Conservation (phyloP, 2,888 invertebrate species). For the Cosmia pyralina region DNA sequence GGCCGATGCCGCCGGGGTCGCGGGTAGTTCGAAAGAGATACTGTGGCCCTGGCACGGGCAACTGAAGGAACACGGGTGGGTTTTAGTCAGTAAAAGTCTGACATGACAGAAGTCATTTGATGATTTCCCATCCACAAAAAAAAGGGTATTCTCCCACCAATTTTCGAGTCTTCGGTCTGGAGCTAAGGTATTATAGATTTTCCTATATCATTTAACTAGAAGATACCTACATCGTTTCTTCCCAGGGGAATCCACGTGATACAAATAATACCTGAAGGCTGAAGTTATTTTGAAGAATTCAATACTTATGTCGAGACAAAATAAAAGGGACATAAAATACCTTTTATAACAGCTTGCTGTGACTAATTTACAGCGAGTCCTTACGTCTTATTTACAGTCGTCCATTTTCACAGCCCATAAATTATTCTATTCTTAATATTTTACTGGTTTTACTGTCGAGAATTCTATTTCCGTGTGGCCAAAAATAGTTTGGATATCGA, state of each 20-base stretch:
- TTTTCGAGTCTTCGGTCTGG: background rate
- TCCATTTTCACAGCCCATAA: slow-evolving; percentile 48
- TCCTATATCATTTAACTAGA: background rate
- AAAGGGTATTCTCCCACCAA: background rate
- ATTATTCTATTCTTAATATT: slow-evolving; percentile 56
- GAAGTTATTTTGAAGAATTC: slow-evolving; percentile 22
- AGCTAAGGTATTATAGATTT: too few relatives aligned
- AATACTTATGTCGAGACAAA: slow-evolving; percentile 16
- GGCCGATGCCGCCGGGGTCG: too few relatives aligned
- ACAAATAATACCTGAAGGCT: slow-evolving; percentile 10
- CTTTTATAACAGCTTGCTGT: slow-evolving; percentile 17
- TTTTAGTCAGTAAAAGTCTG: too few relatives aligned
- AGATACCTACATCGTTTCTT: background rate
- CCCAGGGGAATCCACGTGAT: background rate
- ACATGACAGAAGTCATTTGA: too few relatives aligned
- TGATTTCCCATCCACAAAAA: too few relatives aligned
- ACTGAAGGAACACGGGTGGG: too few relatives aligned
- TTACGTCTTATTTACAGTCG: slow-evolving; percentile 49
- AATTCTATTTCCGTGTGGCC: slow-evolving; percentile 37
- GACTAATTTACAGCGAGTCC: slow-evolving; percentile 42
- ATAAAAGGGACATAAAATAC: slow-evolving; percentile 51
- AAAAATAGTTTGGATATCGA: slow-evolving; percentile 48
- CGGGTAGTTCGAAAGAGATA: too few relatives aligned
- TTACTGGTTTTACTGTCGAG: slow-evolving; percentile 44
- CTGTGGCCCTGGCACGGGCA: too few relatives aligned